phyloP scores from a whole-genome alignment of 2,797 vertebrate genomes.

The Okamejei kenojei region DNA sequence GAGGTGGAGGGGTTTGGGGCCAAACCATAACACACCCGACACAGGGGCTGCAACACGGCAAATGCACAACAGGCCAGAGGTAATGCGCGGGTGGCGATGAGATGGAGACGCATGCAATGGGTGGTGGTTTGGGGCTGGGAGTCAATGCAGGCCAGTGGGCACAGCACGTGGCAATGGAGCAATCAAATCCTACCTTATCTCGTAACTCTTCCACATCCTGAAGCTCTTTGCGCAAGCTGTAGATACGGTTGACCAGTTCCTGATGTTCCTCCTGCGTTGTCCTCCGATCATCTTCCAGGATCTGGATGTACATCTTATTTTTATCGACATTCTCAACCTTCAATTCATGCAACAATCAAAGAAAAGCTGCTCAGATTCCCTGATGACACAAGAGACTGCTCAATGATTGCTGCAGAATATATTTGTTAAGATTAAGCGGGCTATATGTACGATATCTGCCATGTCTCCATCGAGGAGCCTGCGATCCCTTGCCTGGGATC shows the following conservation, averaged over 20 bases:
- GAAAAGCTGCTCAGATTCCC: background rate
- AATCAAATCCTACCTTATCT: conserved; percentile 55
- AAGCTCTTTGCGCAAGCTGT: conserved; percentile 67
- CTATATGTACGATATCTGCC: too few relatives aligned
- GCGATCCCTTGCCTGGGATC: too few relatives aligned
- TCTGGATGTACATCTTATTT: conserved; percentile 48
- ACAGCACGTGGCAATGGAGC: background rate
- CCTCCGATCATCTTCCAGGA: conserved; percentile 55
- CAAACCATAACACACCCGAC: background rate
- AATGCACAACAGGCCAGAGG: background rate
- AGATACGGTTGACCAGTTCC: conserved; percentile 61
- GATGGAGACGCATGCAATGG: background rate
- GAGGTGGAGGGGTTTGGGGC: background rate
- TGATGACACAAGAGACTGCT: too few relatives aligned
- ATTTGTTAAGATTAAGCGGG: too few relatives aligned
- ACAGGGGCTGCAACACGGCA: too few relatives aligned
- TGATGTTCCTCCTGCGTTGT: conserved; percentile 54
- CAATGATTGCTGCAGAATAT: too few relatives aligned
- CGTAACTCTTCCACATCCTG: conserved; percentile 60
- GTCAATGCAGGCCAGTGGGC: background rate
- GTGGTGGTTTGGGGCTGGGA: background rate
- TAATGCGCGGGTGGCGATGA: background rate
- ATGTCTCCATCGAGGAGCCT: too few relatives aligned
- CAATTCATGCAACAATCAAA: background rate
- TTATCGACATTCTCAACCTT: conserved; percentile 50